Conservation (phyloP, 2,888 invertebrate species). For the Hermaeophaga mercurialis region DNA sequence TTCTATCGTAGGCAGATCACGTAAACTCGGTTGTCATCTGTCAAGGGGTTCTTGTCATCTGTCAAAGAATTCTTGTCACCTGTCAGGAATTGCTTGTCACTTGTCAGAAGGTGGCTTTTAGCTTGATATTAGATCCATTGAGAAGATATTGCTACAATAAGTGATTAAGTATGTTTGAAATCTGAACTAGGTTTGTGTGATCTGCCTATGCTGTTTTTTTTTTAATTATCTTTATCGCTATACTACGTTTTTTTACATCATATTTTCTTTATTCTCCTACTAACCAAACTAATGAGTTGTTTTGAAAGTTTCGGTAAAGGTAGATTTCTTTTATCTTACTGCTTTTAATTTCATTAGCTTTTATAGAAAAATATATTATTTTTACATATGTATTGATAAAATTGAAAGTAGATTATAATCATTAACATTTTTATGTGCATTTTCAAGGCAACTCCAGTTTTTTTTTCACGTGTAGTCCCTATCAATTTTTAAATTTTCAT, state of each 20-base stretch:
- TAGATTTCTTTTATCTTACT: not conserved
- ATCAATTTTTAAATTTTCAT: slow-evolving; percentile 3
- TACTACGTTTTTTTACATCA: slow-evolving; percentile 15
- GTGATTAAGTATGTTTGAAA: no score
- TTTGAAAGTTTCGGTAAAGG: slow-evolving; percentile 21
- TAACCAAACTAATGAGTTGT: slow-evolving; percentile 19
- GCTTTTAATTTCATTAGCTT: slow-evolving; percentile 1
- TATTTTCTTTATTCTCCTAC: slow-evolving; percentile 7
- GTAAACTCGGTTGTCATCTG: not conserved
- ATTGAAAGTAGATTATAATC: no score
- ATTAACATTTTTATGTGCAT: not conserved
- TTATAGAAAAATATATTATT: no score
- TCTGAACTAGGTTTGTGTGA: slow-evolving; percentile 14
- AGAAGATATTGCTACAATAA: no score
- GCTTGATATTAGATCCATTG: no score
- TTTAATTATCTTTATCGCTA: slow-evolving; percentile 10
- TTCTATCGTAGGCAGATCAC: slow-evolving; percentile 5
- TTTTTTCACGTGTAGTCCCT: slow-evolving; percentile 1
- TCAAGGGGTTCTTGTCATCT: no score
- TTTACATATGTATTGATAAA: no score
- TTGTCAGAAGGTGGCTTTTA: no score
- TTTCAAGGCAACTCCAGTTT: not conserved
- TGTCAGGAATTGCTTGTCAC: no score
- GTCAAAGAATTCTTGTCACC: no score
- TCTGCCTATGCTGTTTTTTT: slow-evolving; percentile 15